These are phyloP conservation scores for Podiceps cristatus DNA, from an alignment of 2,113 vertebrate species.

Conservation along the genomic window DNA sequence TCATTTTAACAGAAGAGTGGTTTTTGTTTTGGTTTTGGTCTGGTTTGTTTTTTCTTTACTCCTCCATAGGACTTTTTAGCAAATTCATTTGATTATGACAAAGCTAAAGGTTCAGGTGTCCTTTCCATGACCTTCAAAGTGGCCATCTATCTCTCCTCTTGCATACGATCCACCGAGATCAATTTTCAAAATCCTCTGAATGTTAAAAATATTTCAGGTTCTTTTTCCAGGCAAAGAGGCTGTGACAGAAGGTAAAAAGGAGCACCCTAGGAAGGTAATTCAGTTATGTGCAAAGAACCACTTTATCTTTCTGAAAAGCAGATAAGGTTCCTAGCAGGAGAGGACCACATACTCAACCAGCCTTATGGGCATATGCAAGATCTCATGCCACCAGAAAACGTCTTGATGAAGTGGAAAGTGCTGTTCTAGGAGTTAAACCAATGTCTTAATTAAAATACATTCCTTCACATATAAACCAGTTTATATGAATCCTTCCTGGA, in stretches of 20 bases:
- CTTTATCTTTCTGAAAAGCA: slow-evolving; percentile 64
- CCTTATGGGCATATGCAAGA: slow-evolving; percentile 61
- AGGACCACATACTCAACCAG: slow-evolving; percentile 67
- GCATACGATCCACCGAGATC: slow-evolving; percentile 13
- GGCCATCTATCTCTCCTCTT: neutral
- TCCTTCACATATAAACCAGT: slow-evolving; percentile 13
- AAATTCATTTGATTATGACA: neutral
- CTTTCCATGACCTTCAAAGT: slow-evolving; percentile 17
- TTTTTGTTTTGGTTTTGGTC: neutral
- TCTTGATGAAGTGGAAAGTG: slow-evolving; percentile 55
- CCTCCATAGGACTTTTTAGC: neutral
- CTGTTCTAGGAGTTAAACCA: slow-evolving; percentile 40
- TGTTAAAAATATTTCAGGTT: slow-evolving; percentile 51
- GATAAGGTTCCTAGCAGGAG: slow-evolving; percentile 67
- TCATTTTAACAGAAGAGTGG: neutral
- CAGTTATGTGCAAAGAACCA: slow-evolving; percentile 62
- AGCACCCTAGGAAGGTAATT: slow-evolving; percentile 70
- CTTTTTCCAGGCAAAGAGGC: slow-evolving; percentile 53
- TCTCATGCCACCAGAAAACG: slow-evolving; percentile 52
- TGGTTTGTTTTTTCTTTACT: neutral
- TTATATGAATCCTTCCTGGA: neutral
- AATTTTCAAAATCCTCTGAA: slow-evolving; percentile 42
- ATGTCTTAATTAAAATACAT: slow-evolving; percentile 28
- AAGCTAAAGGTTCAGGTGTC: neutral
- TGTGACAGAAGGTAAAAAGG: slow-evolving; percentile 61